Conservation (phyloP, 1,140 invertebrate species). For the Drosophila murphyi region DNA sequence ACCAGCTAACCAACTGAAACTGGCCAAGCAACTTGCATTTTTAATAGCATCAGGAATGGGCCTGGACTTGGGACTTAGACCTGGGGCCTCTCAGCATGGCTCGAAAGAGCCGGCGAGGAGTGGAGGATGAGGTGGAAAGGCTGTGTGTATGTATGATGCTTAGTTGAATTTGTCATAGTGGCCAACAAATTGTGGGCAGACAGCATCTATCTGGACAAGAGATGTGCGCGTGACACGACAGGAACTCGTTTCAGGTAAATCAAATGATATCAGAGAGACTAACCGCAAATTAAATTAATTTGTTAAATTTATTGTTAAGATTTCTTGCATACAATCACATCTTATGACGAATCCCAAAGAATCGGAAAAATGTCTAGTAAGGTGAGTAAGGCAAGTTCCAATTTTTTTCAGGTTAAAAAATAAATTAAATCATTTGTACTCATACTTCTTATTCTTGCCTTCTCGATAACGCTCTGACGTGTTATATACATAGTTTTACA, state of each 20-base stretch:
- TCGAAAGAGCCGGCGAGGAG: slow-evolving; percentile 1
- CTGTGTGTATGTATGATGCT: slow-evolving; percentile 20
- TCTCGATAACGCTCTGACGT: not conserved
- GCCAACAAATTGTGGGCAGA: slow-evolving; percentile 55
- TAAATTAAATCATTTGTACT: not conserved
- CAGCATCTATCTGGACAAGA: slow-evolving; percentile 22
- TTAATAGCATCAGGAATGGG: slow-evolving; percentile 62
- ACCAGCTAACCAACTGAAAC: slow-evolving; percentile 39
- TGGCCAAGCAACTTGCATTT: slow-evolving; percentile 78
- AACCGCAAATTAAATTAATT: too few species aligned
- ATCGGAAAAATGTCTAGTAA: too few species aligned
- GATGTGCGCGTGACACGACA: slow-evolving; percentile 29
- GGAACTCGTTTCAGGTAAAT: too few species aligned
- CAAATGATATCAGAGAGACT: too few species aligned
- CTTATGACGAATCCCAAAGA: not conserved
- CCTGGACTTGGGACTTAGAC: not conserved
- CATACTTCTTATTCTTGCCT: not conserved
- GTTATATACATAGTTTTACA: not conserved
- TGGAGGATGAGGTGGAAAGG: not conserved
- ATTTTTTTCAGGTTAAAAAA: not conserved
- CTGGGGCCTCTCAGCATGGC: not conserved
- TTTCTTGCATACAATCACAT: not conserved
- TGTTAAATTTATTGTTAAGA: not conserved
- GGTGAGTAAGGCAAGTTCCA: too few species aligned
- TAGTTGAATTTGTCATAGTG: slow-evolving; percentile 52